Conservation (phyloP, 2,888 invertebrate species). For the Encarsia formosa region DNA sequence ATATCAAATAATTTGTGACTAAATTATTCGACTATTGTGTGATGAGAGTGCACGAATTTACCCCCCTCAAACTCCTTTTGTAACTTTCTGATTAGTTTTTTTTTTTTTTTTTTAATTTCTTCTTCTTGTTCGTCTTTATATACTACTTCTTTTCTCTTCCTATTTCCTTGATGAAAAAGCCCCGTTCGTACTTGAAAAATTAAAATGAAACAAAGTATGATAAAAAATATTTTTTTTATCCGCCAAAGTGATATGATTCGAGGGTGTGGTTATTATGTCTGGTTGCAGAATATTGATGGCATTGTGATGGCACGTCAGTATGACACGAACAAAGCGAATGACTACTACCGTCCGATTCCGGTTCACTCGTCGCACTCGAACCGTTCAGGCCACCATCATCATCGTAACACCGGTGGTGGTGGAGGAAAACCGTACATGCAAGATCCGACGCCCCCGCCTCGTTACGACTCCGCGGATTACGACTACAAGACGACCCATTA, state of each 20-base stretch:
- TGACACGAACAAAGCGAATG: conserved; percentile 47
- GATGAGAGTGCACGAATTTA: conserved; percentile 13
- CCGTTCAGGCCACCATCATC: conserved; percentile 9
- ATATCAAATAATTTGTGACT: no score
- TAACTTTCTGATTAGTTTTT: no score
- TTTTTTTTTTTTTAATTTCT: no score
- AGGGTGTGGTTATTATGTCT: conserved; percentile 45
- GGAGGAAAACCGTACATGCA: conserved; percentile 15
- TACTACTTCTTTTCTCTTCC: no score
- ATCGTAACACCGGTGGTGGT: background rate
- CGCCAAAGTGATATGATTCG: no score
- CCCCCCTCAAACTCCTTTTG: no score
- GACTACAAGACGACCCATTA: conserved; percentile 50
- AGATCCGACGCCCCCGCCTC: conserved; percentile 28
- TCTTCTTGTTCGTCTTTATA: no score
- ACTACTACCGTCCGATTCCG: conserved; percentile 47
- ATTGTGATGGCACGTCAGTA: conserved; percentile 51
- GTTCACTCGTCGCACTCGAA: conserved; percentile 20
- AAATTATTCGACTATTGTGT: no score
- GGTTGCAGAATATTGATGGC: conserved; percentile 52
- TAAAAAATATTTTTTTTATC: no score
- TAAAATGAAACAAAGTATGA: no score
- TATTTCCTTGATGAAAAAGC: no score
- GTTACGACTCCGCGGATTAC: conserved; percentile 38
- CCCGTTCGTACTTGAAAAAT: no score